phyloP scores from a whole-genome alignment of 1,140 invertebrate genomes.

The roundworm (Caenorhabditis elegans) region WBcel235 BX284604.4:4177001-4177500 shows the following conservation, averaged over 20 bases:
- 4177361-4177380: not conserved
- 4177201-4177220: not conserved
- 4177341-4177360: too few species aligned
- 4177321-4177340: too few species aligned
- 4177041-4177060: constrained; percentile 5
- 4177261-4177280: too few species aligned
- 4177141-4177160: not conserved
- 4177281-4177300: too few species aligned
- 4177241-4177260: too few species aligned
- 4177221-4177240: too few species aligned
- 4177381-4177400: not conserved
- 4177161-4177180: not conserved
- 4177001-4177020: too few species aligned
- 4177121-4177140: not conserved
- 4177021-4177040: too few species aligned
- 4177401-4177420: too few species aligned
- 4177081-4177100: constrained; percentile 21
- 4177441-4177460: not conserved
- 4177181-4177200: not conserved
- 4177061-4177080: not conserved
- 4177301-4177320: too few species aligned
- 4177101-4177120: constrained; percentile 10
- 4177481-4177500: not conserved
- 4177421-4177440: not conserved
- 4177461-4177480: not conserved